These are phyloP conservation scores for Ditylenchus dipsaci DNA, from an alignment of 1,140 invertebrate genomes.

Conservation along the genomic window DNA sequence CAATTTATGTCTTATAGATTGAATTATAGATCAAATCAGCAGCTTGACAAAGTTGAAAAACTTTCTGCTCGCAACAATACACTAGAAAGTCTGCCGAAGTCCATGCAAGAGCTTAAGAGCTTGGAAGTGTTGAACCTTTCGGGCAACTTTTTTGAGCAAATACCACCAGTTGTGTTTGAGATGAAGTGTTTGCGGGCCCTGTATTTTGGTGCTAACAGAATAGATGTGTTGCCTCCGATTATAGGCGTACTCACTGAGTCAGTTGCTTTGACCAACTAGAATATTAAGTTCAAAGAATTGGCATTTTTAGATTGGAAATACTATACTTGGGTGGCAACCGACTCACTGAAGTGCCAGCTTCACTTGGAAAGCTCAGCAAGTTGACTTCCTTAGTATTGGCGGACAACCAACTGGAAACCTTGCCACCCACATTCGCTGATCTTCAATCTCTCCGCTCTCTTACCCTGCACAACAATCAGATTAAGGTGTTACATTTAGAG, in stretches of 20 bases:
- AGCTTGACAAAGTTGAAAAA: slow-evolving; percentile 61
- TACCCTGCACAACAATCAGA: slow-evolving; percentile 79
- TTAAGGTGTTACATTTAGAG: slow-evolving; percentile 19
- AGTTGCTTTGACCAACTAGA: not conserved
- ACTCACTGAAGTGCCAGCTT: slow-evolving; percentile 77
- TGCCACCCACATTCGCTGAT: slow-evolving; percentile 79
- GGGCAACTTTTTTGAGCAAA: slow-evolving; percentile 80
- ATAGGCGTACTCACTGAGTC: slow-evolving; percentile 69
- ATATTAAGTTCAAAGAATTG: not conserved
- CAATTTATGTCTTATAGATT: not conserved
- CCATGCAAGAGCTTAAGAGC: slow-evolving; percentile 86
- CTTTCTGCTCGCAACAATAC: slow-evolving; percentile 72
- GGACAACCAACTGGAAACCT: slow-evolving; percentile 79
- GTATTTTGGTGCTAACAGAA: slow-evolving; percentile 81
- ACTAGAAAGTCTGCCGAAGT: slow-evolving; percentile 89
- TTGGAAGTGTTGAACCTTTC: slow-evolving; percentile 91
- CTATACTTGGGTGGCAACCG: slow-evolving; percentile 86
- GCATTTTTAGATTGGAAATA: slow-evolving; percentile 71
- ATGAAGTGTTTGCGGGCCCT: slow-evolving; percentile 73
- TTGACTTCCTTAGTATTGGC: slow-evolving; percentile 80
- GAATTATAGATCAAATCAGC: slow-evolving; percentile 7
- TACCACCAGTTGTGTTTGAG: slow-evolving; percentile 81
- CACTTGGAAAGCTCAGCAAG: slow-evolving; percentile 73
- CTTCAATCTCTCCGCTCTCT: slow-evolving; percentile 80
- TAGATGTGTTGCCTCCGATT: slow-evolving; percentile 73